Conservation (phyloP, 2,797 vertebrate species). For the Florisuga fusca region DNA sequence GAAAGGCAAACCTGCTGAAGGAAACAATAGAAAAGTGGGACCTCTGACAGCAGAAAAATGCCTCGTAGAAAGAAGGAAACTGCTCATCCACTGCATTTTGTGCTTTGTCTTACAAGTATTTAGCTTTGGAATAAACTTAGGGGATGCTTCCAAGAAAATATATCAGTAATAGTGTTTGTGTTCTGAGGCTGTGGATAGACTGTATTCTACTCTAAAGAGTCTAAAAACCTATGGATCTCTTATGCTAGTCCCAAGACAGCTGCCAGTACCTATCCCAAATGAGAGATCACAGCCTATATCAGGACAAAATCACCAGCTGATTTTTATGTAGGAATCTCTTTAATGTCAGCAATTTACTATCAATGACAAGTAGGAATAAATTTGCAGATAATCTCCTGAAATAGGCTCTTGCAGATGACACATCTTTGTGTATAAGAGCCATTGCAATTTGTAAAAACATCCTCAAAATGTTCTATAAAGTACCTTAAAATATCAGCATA, state of each 20-base stretch:
- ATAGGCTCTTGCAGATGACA: slow-evolving; percentile 14
- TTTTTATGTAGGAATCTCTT: neutral
- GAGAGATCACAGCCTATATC: neutral
- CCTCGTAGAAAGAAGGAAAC: neutral
- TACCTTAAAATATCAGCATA: slow-evolving; percentile 12
- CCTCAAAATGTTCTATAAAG: slow-evolving; percentile 1
- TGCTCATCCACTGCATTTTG: neutral
- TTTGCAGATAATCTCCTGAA: slow-evolving; percentile 33
- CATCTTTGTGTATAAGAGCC: neutral
- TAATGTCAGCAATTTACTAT: slow-evolving; percentile 21
- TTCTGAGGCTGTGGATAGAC: neutral
- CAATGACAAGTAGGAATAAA: slow-evolving; percentile 1
- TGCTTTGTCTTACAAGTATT: neutral
- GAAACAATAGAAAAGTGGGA: neutral
- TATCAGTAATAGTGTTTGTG: neutral
- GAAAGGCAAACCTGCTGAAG: neutral
- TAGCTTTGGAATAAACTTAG: neutral
- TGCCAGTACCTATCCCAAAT: neutral
- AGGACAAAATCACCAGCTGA: neutral
- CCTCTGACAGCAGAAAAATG: neutral
- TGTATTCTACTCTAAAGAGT: neutral
- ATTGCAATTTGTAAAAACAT: slow-evolving; percentile 12
- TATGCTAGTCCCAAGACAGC: neutral
- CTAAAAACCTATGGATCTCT: neutral
- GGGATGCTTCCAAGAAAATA: neutral